These are phyloP conservation scores for Drosophila mayri DNA, from an alignment of 1,140 invertebrate species.

Conservation along the genomic window DNA sequence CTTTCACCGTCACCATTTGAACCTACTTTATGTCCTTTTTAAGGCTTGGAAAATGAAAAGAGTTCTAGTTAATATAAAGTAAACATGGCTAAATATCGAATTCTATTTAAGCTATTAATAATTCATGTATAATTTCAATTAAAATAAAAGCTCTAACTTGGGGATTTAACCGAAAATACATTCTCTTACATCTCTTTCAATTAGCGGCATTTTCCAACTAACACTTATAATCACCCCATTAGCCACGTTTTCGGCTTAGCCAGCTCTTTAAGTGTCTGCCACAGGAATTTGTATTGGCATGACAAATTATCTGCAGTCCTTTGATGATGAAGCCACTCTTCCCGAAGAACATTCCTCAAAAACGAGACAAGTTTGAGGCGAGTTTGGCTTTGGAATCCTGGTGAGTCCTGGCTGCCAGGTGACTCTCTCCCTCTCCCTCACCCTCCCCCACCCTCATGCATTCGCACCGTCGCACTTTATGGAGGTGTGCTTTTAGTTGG, in stretches of 20 bases:
- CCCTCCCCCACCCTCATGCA: background rate
- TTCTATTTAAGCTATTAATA: background rate
- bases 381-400: constrained; percentile 1
- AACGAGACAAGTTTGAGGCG: constrained; percentile 17
- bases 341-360: constrained; percentile 38
- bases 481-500: constrained; percentile 50
- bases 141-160: background rate
- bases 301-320: constrained; percentile 46
- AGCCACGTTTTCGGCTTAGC: constrained; percentile 6
- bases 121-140: background rate
- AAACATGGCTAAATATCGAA: background rate
- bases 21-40: background rate
- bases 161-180: background rate
- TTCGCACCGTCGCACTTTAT: background rate
- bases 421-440: background rate
- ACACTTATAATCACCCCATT: constrained; percentile 23
- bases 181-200: background rate
- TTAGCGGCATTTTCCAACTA: constrained; percentile 2
- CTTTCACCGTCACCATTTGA: background rate
- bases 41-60: background rate
- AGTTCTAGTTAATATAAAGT: too few species aligned
- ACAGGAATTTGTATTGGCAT: constrained; percentile 43
- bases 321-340: constrained; percentile 49
- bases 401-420: constrained; percentile 10
- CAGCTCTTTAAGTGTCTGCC: constrained; percentile 9